A percentile compares a stretch with the other conserved stretches of the same genome.
phyloP scores from a whole-genome alignment of 1,140 invertebrate genomes.

The Heterodera schachtii region DNA sequence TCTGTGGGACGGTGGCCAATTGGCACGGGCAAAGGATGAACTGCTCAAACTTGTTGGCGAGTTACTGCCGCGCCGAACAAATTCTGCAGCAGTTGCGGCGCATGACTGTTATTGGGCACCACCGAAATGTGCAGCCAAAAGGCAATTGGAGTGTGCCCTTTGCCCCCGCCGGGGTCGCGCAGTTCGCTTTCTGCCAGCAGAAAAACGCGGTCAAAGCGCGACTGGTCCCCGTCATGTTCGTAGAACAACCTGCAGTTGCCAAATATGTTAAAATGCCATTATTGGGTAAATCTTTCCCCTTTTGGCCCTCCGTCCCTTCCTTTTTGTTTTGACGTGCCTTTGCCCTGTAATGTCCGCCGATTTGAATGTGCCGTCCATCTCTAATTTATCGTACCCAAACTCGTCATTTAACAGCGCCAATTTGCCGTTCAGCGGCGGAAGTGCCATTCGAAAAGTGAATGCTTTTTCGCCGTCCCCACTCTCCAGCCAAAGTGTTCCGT shows the following conservation, averaged over 20 bases:
- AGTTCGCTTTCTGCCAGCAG: conserved; percentile 52
- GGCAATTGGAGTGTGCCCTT: conserved; percentile 48
- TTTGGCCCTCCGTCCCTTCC: conserved; percentile 13
- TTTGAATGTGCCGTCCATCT: conserved; percentile 52
- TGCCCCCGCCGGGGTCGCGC: conserved; percentile 30
- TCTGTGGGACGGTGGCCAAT: neutral
- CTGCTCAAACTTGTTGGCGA: neutral
- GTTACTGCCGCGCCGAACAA: conserved; percentile 28
- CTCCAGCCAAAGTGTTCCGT: conserved; percentile 56
- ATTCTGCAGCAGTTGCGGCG: conserved; percentile 42
- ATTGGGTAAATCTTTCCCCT: neutral
- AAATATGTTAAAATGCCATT: too few relatives aligned
- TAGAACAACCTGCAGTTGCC: conserved; percentile 47
- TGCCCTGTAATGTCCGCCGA: conserved; percentile 53
- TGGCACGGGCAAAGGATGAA: neutral
- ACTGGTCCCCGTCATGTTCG: conserved; percentile 57
- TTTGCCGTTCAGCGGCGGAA: conserved; percentile 55
- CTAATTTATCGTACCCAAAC: conserved; percentile 34
- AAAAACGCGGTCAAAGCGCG: conserved; percentile 44
- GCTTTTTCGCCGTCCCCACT: conserved; percentile 56
- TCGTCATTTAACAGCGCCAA: conserved; percentile 38
- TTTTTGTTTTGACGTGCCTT: conserved; percentile 18
- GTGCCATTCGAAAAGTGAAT: conserved; percentile 55
- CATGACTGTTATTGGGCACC: conserved; percentile 56
- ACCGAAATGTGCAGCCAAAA: conserved; percentile 58